phyloP scores from a whole-genome alignment of 2,888 invertebrate genomes.

The Toxonevra muliebris region DNA sequence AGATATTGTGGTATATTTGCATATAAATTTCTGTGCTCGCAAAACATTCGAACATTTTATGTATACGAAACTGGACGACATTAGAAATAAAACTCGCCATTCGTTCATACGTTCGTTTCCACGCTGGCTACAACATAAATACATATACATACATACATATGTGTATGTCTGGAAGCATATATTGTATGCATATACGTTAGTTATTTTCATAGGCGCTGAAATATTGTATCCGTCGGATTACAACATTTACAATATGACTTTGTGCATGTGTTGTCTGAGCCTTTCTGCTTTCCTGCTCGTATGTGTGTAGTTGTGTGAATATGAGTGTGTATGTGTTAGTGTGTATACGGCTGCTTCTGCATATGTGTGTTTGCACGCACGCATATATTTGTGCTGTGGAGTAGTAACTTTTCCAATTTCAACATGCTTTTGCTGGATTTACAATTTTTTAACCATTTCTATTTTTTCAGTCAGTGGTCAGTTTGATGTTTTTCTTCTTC shows the following conservation, averaged over 20 bases:
- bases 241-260: constrained; percentile 18
- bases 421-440: constrained; percentile 26
- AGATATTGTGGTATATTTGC: too few relatives aligned
- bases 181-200: not conserved
- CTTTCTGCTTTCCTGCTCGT: not conserved
- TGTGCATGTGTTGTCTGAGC: not conserved
- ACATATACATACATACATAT: not conserved
- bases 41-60: too few relatives aligned
- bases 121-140: constrained; percentile 2
- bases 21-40: too few relatives aligned
- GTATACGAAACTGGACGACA: too few relatives aligned
- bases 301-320: too few relatives aligned
- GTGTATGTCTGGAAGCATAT: not conserved
- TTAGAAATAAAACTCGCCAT: too few relatives aligned
- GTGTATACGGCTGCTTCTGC: not conserved
- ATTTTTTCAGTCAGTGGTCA: not conserved
- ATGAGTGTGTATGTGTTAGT: not conserved
- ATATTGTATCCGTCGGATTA: constrained; percentile 7
- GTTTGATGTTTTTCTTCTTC: not conserved
- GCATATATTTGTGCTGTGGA: constrained; percentile 21
- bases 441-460: not conserved
- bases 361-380: constrained; percentile 18
- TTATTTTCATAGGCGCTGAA: not conserved
- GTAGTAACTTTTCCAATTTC: constrained; percentile 33
- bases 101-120: too few relatives aligned